Percentiles rank a stretch among this genome's conserved stretches.
phyloP scores from a whole-genome alignment of 2,888 invertebrate genomes.

The Nephrotoma appendiculata region DNA sequence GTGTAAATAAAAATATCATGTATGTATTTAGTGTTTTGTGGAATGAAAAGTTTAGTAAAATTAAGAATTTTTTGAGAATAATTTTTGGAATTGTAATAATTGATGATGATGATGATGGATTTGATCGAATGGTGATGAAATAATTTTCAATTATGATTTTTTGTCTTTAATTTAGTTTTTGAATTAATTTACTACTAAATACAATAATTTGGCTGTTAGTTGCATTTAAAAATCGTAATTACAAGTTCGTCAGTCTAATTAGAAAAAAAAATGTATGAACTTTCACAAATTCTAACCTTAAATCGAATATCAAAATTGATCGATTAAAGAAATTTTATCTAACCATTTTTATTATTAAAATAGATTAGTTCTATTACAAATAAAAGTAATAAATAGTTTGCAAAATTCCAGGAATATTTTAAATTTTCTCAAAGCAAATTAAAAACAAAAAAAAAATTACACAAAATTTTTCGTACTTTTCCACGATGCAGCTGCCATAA shows the following conservation, averaged over 20 bases:
- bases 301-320: background rate
- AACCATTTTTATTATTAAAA: background rate
- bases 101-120: background rate
- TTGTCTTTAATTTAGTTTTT: background rate
- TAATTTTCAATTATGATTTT: background rate
- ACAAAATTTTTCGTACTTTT: background rate
- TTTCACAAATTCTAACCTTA: conserved; percentile 12
- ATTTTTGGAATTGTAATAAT: background rate
- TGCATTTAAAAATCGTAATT: background rate
- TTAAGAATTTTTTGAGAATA: background rate
- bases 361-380: background rate
- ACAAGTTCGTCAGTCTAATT: background rate
- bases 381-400: background rate
- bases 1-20: background rate
- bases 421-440: background rate
- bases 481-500: conserved; percentile 6
- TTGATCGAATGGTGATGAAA: too few relatives aligned
- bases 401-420: background rate
- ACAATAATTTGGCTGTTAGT: conserved; percentile 14
- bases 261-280: conserved; percentile 7
- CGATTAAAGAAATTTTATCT: background rate
- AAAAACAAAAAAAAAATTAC: background rate
- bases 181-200: conserved; percentile 7
- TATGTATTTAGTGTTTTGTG: background rate
- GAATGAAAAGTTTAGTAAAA: background rate